These are phyloP conservation scores for Paracanthobrama guichenoti DNA, from an alignment of 2,113 vertebrate genomes.

Conservation along the genomic window DNA sequence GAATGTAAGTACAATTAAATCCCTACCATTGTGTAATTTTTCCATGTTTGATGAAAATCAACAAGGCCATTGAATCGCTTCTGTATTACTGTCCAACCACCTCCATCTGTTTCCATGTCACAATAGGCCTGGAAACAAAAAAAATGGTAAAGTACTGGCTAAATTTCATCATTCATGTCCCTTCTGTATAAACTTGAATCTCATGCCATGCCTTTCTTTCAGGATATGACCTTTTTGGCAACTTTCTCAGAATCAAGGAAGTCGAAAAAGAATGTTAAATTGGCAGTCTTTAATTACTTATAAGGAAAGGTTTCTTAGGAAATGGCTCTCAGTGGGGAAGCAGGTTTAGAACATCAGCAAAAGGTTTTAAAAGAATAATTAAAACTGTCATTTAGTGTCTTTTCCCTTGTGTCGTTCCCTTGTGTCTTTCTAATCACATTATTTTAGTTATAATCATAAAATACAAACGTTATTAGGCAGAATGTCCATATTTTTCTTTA, in stretches of 20 bases:
- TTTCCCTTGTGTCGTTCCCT: too few species aligned
- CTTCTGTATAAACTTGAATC: not conserved
- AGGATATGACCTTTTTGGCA: not conserved
- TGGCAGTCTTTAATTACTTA: constrained; percentile 44
- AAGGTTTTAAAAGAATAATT: constrained; percentile 6
- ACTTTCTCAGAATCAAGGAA: constrained; percentile 37
- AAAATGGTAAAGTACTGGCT: not conserved
- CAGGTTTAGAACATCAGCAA: constrained; percentile 56
- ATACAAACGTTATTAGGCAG: not conserved
- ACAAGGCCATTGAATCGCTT: constrained; percentile 88
- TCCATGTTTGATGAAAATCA: constrained; percentile 97
- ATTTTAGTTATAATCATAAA: not conserved
- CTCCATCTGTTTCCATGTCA: constrained; percentile 91
- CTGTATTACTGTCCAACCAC: constrained; percentile 95
- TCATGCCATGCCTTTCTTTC: not conserved
- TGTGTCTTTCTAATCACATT: not conserved
- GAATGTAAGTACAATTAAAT: constrained; percentile 54
- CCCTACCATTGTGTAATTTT: constrained; percentile 92
- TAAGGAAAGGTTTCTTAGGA: constrained; percentile 69
- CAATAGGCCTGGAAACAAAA: constrained; percentile 84
- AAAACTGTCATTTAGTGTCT: too few species aligned
- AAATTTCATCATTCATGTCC: not conserved
- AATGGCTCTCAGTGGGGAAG: constrained; percentile 60
- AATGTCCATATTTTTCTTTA: not conserved
- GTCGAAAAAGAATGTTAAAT: constrained; percentile 41